A percentile compares a stretch with the other conserved stretches of the same genome.
phyloP scores from a whole-genome alignment of 2,113 vertebrate species.

The Trichechus manatus region DNA sequence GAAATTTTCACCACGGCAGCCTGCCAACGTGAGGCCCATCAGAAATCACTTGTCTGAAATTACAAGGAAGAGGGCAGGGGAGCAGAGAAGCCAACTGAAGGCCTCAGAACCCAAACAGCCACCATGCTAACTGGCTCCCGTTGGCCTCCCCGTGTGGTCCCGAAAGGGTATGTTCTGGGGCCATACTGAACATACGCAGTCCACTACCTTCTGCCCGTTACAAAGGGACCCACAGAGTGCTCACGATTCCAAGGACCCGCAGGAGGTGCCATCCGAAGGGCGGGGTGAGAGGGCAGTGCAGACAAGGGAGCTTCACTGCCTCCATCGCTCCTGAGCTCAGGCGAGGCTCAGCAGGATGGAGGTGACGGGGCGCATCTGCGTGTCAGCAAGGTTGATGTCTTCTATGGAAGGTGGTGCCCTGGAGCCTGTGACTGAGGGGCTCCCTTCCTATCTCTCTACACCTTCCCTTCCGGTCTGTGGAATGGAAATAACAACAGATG shows the following conservation, averaged over 20 bases:
- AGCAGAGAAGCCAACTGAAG: neutral
- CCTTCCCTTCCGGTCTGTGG: neutral
- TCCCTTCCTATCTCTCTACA: rapidly evolving
- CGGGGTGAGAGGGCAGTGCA: no score
- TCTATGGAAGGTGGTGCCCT: neutral
- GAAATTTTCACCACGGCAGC: rapidly evolving
- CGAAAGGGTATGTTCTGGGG: rapidly evolving
- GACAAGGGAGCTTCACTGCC: no score
- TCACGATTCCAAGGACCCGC: rapidly evolving
- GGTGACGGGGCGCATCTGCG: no score
- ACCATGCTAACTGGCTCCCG: no score
- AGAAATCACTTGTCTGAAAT: neutral
- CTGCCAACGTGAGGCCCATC: neutral
- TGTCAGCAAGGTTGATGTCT: no score
- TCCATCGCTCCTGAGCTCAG: no score
- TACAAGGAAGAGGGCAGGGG: rapidly evolving
- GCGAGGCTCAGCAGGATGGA: no score
- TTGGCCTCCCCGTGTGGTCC: neutral
- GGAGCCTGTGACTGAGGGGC: neutral
- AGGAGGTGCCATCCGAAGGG: no score
- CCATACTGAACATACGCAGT: rapidly evolving
- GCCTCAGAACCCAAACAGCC: rapidly evolving
- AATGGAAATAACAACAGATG: rapidly evolving
- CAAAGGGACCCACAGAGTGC: rapidly evolving
- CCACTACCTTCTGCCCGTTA: neutral